phyloP scores from a whole-genome alignment of 2,888 invertebrate genomes.

The Volucella zonaria region DNA sequence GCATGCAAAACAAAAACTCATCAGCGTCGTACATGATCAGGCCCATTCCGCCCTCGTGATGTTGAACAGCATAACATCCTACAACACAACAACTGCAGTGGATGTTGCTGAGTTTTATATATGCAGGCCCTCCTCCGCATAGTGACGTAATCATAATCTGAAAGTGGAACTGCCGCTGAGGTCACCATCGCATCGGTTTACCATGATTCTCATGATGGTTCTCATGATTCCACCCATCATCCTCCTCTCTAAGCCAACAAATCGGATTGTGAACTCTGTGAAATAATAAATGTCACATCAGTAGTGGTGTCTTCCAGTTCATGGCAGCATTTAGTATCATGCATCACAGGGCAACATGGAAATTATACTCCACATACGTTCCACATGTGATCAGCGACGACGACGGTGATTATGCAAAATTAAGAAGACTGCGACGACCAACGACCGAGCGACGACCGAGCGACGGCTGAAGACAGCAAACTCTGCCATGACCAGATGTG shows the following conservation, averaged over 20 bases:
- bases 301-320: neutral
- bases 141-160: conserved; percentile 14
- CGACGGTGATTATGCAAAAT: conserved; percentile 13
- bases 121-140: conserved; percentile 15
- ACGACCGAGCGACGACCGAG: no score
- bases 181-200: neutral
- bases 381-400: conserved; percentile 2
- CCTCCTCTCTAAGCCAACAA: neutral
- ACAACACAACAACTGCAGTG: neutral
- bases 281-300: conserved; percentile 13
- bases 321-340: neutral
- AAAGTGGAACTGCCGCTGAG: neutral
- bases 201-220: neutral
- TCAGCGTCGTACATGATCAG: conserved; percentile 6
- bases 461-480: no score
- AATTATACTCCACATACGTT: conserved; percentile 31
- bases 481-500: neutral
- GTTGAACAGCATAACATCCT: neutral
- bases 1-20: conserved; percentile 31
- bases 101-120: neutral
- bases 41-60: conserved; percentile 34
- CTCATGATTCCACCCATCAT: neutral
- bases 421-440: conserved; percentile 4
- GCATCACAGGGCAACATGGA: neutral
- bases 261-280: conserved; percentile 1